These are phyloP conservation scores for Machimus rusticus DNA, from an alignment of 2,888 invertebrate species.

Conservation along the genomic window DNA sequence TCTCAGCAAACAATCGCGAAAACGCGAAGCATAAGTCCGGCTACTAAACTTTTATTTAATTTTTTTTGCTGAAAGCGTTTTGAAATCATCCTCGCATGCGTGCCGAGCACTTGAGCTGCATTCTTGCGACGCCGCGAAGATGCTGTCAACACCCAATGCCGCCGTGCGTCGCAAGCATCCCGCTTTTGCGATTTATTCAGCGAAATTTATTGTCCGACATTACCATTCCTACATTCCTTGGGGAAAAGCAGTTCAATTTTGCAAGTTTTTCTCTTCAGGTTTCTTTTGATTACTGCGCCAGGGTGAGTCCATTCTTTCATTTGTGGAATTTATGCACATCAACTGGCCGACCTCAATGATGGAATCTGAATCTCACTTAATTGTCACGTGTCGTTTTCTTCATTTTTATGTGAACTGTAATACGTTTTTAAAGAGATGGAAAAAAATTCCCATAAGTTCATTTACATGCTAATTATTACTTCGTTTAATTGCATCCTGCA, in stretches of 20 bases:
- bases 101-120: neutral
- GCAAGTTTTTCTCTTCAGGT: neutral
- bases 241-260: conserved; percentile 28
- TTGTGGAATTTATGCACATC: neutral
- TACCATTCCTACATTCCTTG: conserved; percentile 2
- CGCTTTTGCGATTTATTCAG: conserved; percentile 1
- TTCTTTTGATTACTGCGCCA: neutral
- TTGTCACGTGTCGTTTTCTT: neutral
- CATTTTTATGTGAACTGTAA: neutral
- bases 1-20: conserved; percentile 10
- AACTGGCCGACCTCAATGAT: neutral
- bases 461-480: conserved; percentile 1
- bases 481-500: neutral
- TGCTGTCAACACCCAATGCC: conserved; percentile 12
- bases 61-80: neutral
- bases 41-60: neutral
- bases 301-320: neutral
- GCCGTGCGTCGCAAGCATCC: neutral
- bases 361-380: neutral
- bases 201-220: conserved; percentile 24
- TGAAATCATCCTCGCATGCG: conserved; percentile 8
- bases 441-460: conserved; percentile 4
- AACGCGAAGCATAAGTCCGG: neutral
- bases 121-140: conserved; percentile 1
- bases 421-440: neutral